A percentile compares a stretch with the other conserved stretches of the same genome.
Conservation (phyloP, 1,140 invertebrate genomes). For the Diachasmimorpha longicaudata region DNA sequence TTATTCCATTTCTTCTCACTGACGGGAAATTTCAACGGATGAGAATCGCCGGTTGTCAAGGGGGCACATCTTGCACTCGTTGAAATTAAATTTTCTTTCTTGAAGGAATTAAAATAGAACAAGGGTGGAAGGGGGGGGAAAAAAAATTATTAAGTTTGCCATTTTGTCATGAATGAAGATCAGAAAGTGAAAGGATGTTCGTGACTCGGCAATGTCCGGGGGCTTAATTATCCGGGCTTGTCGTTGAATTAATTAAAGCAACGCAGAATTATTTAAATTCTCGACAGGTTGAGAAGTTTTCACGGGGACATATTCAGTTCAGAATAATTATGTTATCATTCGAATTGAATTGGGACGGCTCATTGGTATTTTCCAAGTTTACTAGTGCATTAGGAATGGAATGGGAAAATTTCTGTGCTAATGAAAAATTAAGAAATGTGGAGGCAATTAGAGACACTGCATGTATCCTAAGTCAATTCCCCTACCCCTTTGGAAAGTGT, state of each 20-base stretch:
- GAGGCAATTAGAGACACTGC: background rate
- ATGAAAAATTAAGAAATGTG: background rate
- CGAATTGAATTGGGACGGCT: too few relatives aligned
- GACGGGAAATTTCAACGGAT: background rate
- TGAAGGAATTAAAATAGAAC: background rate
- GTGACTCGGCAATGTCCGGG: background rate
- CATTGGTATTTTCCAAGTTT: too few relatives aligned
- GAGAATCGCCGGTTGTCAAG: background rate
- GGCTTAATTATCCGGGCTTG: background rate
- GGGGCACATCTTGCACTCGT: background rate
- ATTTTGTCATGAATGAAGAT: constrained; percentile 8
- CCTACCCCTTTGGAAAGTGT: constrained; percentile 12
- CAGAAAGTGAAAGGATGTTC: background rate
- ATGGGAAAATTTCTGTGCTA: too few relatives aligned
- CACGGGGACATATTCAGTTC: too few relatives aligned
- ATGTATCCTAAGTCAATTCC: background rate
- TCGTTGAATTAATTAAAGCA: constrained; percentile 1
- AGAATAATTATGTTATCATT: too few relatives aligned
- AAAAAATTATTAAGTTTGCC: constrained; percentile 3
- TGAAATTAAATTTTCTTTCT: background rate
- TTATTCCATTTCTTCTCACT: background rate
- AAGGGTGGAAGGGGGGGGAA: background rate
- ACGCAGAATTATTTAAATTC: background rate
- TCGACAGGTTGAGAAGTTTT: background rate
- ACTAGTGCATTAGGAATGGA: too few relatives aligned